Evolutionary conservation across 1,140 invertebrate species (phyloP).

Genomic region (Carcinoscorpius rotundicauda): DNA sequence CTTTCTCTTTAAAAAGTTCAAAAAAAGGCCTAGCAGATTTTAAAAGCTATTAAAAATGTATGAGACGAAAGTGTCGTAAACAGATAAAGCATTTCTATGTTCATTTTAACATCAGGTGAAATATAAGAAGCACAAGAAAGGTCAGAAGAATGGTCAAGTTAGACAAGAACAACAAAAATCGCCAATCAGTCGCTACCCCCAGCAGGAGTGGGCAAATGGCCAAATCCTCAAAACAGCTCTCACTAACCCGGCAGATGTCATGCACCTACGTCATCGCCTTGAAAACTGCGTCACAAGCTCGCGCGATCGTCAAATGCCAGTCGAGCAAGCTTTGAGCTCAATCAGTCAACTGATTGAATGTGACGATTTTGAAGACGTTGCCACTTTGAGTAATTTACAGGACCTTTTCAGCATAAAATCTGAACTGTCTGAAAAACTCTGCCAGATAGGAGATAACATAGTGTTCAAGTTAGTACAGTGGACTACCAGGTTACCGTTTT

Average conservation of each 20-base stretch:
- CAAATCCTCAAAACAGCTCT: slow-evolving; percentile 87
- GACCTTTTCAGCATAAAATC: slow-evolving; percentile 14
- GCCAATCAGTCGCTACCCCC: not conserved
- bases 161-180: slow-evolving; percentile 7
- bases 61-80: no score
- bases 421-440: slow-evolving; percentile 16
- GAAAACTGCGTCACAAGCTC: slow-evolving; percentile 52
- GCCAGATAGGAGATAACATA: slow-evolving; percentile 39
- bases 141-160: slow-evolving; percentile 32
- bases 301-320: slow-evolving; percentile 49
- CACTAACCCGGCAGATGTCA: slow-evolving; percentile 82
- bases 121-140: slow-evolving; percentile 94
- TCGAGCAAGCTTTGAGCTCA: slow-evolving; percentile 11
- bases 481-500: slow-evolving; percentile 95
- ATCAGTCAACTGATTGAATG: slow-evolving; percentile 58
- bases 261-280: slow-evolving; percentile 70
- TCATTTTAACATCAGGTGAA: slow-evolving; percentile 52
- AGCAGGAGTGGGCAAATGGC: slow-evolving; percentile 35
- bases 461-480: slow-evolving; percentile 95
- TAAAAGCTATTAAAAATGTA: no score
- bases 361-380: slow-evolving; percentile 90
- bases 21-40: no score
- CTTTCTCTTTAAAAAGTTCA: no score
- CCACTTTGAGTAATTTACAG: slow-evolving; percentile 46
- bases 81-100: no score